Conservation (phyloP, 2,888 invertebrate species). For the Oconnorella tubifera region DNA sequence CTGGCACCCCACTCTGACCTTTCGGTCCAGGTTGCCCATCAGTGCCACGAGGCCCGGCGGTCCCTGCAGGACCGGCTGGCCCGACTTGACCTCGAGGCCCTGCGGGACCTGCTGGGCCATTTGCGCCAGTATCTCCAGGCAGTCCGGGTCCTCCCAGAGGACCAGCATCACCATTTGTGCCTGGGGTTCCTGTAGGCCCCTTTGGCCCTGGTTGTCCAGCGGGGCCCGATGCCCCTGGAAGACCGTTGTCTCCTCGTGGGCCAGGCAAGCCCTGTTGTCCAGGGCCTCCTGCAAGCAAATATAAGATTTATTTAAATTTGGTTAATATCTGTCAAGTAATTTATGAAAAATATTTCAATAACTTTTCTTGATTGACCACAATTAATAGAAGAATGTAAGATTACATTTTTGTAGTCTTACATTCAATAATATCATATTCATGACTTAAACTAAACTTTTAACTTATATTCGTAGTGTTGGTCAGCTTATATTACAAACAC, state of each 20-base stretch:
- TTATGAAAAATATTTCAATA: too few relatives aligned
- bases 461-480: too few relatives aligned
- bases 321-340: too few relatives aligned
- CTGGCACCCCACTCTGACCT: conserved; percentile 15
- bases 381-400: too few relatives aligned
- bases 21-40: conserved; percentile 7
- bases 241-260: conserved; percentile 21
- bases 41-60: background rate
- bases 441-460: too few relatives aligned
- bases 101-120: conserved; percentile 16
- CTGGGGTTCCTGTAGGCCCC: too few relatives aligned
- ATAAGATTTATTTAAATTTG: too few relatives aligned
- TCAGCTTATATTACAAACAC: too few relatives aligned
- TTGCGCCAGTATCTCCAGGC: conserved; percentile 7
- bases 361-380: too few relatives aligned
- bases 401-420: too few relatives aligned
- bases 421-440: too few relatives aligned
- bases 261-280: conserved; percentile 19
- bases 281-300: conserved; percentile 21
- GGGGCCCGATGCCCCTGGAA: conserved; percentile 18
- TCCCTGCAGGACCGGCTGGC: conserved; percentile 15
- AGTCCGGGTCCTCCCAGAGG: conserved; percentile 19
- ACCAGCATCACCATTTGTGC: conserved; percentile 23
- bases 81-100: conserved; percentile 27
- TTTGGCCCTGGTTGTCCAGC: conserved; percentile 18